Conservation (phyloP, 2,888 invertebrate species). For the Pherbina coryleti region DNA sequence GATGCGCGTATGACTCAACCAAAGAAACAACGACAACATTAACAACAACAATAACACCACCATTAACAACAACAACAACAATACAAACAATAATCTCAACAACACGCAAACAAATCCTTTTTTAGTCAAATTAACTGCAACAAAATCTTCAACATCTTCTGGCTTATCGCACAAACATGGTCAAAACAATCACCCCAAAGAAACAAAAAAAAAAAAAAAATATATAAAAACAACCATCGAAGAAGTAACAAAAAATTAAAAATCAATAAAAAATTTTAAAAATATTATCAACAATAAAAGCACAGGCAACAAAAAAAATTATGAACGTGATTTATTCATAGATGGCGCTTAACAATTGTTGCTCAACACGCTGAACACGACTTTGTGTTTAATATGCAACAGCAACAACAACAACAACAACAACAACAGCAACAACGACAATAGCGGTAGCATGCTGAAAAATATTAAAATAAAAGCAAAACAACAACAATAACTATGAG, state of each 20-base stretch:
- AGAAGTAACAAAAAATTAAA: not conserved
- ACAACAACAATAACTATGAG: not conserved
- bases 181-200: slow-evolving; percentile 10
- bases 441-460: not conserved
- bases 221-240: not conserved
- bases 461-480: not conserved
- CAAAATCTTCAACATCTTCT: not conserved
- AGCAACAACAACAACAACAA: slow-evolving; percentile 8
- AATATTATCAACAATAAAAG: not conserved
- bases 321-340: slow-evolving; percentile 51
- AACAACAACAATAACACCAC: not conserved
- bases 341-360: slow-evolving; percentile 51
- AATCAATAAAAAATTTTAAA: not conserved
- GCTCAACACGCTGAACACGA: slow-evolving; percentile 39
- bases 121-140: slow-evolving; percentile 50
- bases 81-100: slow-evolving; percentile 18
- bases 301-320: not conserved
- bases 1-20: slow-evolving; percentile 49
- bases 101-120: slow-evolving; percentile 45
- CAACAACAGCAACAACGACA: slow-evolving; percentile 11
- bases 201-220: slow-evolving; percentile 7
- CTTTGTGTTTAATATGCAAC: slow-evolving; percentile 11
- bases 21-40: not conserved
- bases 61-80: not conserved
- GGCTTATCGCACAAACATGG: slow-evolving; percentile 31